Evolutionary conservation across 2,888 invertebrate genomes (phyloP).

Genomic region (Melipona bicolor): DNA sequence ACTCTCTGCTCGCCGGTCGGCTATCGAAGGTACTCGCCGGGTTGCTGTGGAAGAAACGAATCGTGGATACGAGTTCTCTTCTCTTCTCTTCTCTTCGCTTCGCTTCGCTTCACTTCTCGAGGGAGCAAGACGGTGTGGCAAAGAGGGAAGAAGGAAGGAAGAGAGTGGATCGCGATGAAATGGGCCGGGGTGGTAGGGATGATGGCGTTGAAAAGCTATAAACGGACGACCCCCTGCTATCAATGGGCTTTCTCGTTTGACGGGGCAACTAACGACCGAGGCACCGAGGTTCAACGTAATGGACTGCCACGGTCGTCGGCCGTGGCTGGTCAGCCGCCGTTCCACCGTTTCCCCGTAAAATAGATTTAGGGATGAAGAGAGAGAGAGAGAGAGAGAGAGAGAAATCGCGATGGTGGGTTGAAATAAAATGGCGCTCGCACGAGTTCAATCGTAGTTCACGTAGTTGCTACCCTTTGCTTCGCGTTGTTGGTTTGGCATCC

Average conservation of each 20-base stretch:
- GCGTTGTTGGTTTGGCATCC: not conserved
- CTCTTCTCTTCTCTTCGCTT: too few species aligned
- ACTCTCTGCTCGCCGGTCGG: conserved; percentile 4
- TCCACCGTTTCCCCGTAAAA: conserved; percentile 57
- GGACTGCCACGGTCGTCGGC: conserved; percentile 73
- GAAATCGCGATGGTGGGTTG: conserved; percentile 65
- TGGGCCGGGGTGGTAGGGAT: not conserved
- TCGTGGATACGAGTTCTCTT: not conserved
- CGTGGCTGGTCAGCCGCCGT: conserved; percentile 31
- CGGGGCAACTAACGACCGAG: conserved; percentile 73
- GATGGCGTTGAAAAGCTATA: conserved; percentile 59
- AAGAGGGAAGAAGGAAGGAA: not conserved
- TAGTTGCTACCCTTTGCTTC: not conserved
- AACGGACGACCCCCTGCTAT: conserved; percentile 61
- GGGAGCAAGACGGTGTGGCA: not conserved
- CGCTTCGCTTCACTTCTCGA: not conserved
- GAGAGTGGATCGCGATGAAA: not conserved
- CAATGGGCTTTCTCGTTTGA: conserved; percentile 60
- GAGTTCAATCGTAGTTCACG: not conserved
- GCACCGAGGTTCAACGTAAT: conserved; percentile 68
- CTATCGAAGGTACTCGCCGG: too few species aligned
- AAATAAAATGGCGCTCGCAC: conserved; percentile 59
- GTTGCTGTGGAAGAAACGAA: not conserved
- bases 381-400: not conserved
- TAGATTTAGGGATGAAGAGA: conserved; percentile 73